Conservation (phyloP, 2,113 vertebrate genomes). For the Charadrius vociferus region DNA sequence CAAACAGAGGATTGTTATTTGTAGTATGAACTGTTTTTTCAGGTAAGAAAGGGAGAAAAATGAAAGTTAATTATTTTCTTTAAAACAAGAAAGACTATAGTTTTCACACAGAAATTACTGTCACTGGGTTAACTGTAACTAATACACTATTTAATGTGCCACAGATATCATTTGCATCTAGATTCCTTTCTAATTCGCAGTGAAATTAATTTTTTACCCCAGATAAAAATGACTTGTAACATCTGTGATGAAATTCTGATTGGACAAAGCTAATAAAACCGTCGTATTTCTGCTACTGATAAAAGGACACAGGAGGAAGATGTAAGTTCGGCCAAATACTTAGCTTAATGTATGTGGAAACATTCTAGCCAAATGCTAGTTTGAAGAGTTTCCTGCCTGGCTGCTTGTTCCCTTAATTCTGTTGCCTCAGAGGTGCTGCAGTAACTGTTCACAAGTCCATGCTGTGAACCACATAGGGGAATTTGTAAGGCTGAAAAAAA, state of each 20-base stretch:
- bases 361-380: neutral
- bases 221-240: neutral
- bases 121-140: neutral
- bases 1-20: neutral
- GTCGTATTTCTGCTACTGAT: neutral
- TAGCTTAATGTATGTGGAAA: neutral
- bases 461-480: neutral
- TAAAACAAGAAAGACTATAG: neutral
- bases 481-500: neutral
- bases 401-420: neutral
- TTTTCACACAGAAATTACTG: neutral
- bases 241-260: neutral
- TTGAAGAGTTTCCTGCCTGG: neutral
- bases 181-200: neutral
- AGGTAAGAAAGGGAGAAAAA: neutral
- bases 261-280: neutral
- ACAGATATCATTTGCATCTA: neutral
- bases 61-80: neutral
- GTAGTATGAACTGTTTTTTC: neutral
- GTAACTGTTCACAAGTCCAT: accelerated
- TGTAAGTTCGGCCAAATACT: neutral
- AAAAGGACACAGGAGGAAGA: neutral
- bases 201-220: neutral
- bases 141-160: neutral
- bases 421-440: neutral